phyloP scores from a whole-genome alignment of 2,113 vertebrate genomes.

The Edolisoma coerulescens region DNA sequence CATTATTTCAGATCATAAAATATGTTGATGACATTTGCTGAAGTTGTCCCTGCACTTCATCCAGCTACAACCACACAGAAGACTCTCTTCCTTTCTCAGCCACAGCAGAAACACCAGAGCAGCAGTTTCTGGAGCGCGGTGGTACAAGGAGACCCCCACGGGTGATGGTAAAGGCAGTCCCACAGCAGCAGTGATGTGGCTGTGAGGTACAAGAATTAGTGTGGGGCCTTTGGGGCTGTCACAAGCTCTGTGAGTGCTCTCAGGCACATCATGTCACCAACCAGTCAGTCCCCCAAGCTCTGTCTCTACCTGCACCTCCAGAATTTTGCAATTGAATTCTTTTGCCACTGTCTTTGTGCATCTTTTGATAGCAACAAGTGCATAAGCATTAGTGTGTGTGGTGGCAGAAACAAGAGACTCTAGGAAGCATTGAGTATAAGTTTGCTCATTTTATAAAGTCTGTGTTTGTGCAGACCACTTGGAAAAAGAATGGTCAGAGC shows the following conservation, averaged over 20 bases:
- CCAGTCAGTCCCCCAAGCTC: background rate
- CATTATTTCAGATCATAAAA: background rate
- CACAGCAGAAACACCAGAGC: background rate
- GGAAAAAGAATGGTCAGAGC: background rate
- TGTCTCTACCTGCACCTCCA: background rate
- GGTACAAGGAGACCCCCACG: rapidly evolving
- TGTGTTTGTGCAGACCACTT: background rate
- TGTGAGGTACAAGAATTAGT: background rate
- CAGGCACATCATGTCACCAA: background rate
- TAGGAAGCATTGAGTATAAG: background rate
- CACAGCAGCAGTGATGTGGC: background rate
- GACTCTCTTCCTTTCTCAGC: background rate
- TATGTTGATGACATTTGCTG: background rate
- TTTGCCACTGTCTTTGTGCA: background rate
- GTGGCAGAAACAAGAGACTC: background rate
- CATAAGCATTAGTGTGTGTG: background rate
- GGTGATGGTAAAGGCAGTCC: background rate
- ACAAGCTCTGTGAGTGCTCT: background rate
- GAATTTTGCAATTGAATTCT: background rate
- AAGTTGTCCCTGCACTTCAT: background rate
- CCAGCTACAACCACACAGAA: background rate
- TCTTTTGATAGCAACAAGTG: background rate
- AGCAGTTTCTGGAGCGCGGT: background rate
- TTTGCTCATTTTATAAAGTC: background rate
- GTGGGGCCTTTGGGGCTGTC: background rate